Base-by-base conservation (phyloP, 2,797 vertebrate species). In the Gallinago solitaria region DNA sequence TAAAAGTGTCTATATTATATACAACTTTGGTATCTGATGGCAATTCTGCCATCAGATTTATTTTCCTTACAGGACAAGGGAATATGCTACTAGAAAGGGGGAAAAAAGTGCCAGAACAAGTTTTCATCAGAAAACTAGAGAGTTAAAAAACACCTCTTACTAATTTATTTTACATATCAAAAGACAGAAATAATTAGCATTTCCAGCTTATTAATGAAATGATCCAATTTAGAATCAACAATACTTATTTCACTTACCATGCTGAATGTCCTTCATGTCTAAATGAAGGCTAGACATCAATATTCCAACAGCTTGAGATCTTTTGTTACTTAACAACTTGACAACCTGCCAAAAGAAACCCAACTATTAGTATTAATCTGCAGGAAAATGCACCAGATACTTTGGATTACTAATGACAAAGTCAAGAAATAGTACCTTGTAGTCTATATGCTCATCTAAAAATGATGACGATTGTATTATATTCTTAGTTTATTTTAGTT, bases 231-330 rank as follows among this genome's bases (percentile, higher is more conserved):
- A 74, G 11, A 84, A 89, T 79, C 43, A 90, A 53, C 51, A 68
- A 25, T 48, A 90, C 8, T 74, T 86, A 70, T 70, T 91, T 39
- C 32, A 97, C 98, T 99, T 97, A 99, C 99, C 99, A 89, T 99
- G 98, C 18, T 99, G 99, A 97, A 99, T 99, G 96, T 99, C 99
- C 97, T 98, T 99, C 99, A 99, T 99, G 88, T 99, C 99, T 95
- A 99, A 98, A 95, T 99, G 99, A 96, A 99, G 99, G 94, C 99
- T 99, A 95, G 99, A 99, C 99, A 99, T 99, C 91, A 99, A 97
- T 98, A 99, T 99, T 69, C 99, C 99, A 75, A 99, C 99, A 45
- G 99, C 99, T 97, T 99, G 99, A 20, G 99, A 99, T 89, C 99
- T 99, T 97, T 99, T 99, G 98, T 99, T 99, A 98, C 98, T 99